A percentile compares a stretch with the other conserved stretches of the same genome.
phyloP scores from a whole-genome alignment of 2,797 vertebrate genomes.

The Pipistrellus pipistrellus region DNA sequence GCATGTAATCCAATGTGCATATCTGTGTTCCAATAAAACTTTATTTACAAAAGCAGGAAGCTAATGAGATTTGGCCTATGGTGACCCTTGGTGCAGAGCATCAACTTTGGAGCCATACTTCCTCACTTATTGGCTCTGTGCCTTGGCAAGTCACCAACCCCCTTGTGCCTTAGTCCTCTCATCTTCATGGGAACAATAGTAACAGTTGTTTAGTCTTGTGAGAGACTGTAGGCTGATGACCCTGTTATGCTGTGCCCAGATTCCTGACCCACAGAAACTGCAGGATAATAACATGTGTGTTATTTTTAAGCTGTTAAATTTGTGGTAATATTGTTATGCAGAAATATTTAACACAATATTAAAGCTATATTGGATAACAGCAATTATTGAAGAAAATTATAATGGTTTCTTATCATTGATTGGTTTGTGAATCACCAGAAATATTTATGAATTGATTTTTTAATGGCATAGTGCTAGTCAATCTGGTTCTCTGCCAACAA shows the following conservation, averaged over 20 bases:
- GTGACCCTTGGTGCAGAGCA: not conserved
- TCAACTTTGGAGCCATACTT: not conserved
- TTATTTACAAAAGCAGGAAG: not conserved
- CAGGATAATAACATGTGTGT: not conserved
- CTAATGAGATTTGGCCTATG: not conserved
- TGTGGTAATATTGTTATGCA: slow-evolving; percentile 10
- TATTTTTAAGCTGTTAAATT: slow-evolving; percentile 1
- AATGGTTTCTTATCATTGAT: slow-evolving; percentile 22
- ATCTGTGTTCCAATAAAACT: not conserved
- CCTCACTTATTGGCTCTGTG: not conserved
- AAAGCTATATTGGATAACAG: slow-evolving; percentile 36
- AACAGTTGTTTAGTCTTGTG: not conserved
- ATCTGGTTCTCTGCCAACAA: not conserved
- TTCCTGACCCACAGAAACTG: not conserved
- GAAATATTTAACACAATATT: slow-evolving; percentile 27
- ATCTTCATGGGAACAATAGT: not conserved
- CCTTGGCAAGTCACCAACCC: not conserved
- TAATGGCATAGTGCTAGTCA: not conserved
- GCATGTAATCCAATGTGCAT: not conserved
- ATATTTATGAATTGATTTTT: slow-evolving; percentile 38
- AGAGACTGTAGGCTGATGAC: not conserved
- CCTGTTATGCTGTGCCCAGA: not conserved
- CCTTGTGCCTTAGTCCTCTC: not conserved
- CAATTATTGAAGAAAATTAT: slow-evolving; percentile 22
- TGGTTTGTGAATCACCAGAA: slow-evolving; percentile 37